Evolutionary conservation across 2,113 vertebrate species (phyloP), one percentile per base, ranked within the genome.

Genomic region (Tamias sibiricus): DNA sequence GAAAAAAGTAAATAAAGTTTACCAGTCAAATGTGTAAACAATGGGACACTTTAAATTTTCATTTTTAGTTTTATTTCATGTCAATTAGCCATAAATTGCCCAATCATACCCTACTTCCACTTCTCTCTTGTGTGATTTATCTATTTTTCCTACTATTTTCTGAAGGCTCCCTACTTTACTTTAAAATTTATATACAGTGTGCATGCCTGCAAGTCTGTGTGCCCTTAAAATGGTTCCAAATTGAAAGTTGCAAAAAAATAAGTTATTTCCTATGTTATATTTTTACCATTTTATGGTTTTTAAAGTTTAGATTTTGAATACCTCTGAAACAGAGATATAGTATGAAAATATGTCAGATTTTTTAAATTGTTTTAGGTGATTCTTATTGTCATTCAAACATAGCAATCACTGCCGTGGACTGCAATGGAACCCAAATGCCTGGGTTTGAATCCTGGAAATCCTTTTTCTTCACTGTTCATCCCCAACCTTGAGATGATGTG

Each of bases 201-300:
- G 87, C 54, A 77, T 22, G 82, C 79, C 8, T 28, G 83, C 54
- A 57, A 49, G 20, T 20, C 47, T 75, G 88, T 77, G 71, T 92
- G 17, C 90, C 47, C 44, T 95, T 90, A 72, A 74, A 77, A 84
- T 91, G 20, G 20, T 80, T 75, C 14, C 4, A 42, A 86, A 94
- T 9, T 81, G 22, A 54, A 0, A 85, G 75, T 37, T 87, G 93
- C 22, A 16, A 74, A 16, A 74, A 91, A 71, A 88, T 10, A 28
- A 62, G 26, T 26, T 62, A 74, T 12, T 32, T 86, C 49, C 72
- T 49, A 0, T 30, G 37, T 87, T 77, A 68, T n/a, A 90, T 35
- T 71, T 84, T 86, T 8, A 91, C 44, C 87, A 12, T 74, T 93
- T 90, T 52, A 91, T 79, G 37, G 10, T 80, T 83, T 94, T 76